A percentile compares a stretch with the other conserved stretches of the same genome.
Evolutionary conservation across 2,797 vertebrate species (phyloP).

Genomic region (Arremon aurantiirostris): DNA sequence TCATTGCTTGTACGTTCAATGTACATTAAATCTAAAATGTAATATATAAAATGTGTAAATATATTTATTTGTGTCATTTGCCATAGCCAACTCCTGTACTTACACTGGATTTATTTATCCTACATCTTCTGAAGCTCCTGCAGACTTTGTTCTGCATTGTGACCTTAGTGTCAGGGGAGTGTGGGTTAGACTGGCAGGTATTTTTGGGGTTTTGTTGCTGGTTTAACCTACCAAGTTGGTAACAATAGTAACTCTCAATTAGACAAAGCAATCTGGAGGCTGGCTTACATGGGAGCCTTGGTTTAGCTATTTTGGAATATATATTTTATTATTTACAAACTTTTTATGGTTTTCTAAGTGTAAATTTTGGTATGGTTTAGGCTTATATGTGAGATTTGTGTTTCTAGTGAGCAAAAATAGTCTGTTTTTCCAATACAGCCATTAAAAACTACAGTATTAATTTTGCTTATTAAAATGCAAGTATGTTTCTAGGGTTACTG

Average conservation of each 20-base stretch:
- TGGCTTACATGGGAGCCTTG: background rate
- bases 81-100: background rate
- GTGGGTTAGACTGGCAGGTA: background rate
- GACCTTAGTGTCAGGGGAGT: background rate
- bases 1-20: background rate
- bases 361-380: background rate
- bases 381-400: background rate
- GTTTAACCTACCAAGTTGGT: background rate
- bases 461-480: background rate
- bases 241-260: background rate
- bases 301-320: background rate
- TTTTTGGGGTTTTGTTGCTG: background rate
- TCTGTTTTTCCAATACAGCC: background rate
- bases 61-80: background rate
- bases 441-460: background rate
- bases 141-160: background rate
- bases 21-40: background rate
- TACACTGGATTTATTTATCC: background rate
- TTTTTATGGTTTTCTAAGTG: background rate
- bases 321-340: background rate
- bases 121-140: background rate
- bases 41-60: background rate
- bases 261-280: background rate
- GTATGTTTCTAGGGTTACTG: background rate
- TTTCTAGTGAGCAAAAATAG: background rate